phyloP scores from a whole-genome alignment of 2,888 invertebrate genomes.

The Amblyjoppa fuscipennis region DNA sequence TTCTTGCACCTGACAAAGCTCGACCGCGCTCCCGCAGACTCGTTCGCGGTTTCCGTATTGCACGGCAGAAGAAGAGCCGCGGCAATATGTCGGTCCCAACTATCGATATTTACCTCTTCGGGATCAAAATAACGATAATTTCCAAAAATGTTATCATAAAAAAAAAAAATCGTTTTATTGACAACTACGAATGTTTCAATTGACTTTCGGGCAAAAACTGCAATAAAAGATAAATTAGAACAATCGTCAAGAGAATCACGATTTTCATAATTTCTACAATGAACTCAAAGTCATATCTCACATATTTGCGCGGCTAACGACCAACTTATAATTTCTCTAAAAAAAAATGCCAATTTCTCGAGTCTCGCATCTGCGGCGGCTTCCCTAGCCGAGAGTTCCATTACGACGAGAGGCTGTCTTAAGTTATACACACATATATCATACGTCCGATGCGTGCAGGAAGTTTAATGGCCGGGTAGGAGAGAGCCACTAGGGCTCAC shows the following conservation, averaged over 20 bases:
- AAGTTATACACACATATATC: constrained; percentile 62
- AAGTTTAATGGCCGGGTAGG: constrained; percentile 77
- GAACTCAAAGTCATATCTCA: background rate
- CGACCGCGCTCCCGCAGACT: constrained; percentile 35
- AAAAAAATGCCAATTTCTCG: constrained; percentile 39
- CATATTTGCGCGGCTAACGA: background rate
- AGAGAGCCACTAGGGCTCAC: constrained; percentile 43
- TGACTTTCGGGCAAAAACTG: background rate
- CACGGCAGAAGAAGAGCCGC: constrained; percentile 38
- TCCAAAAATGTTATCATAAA: background rate
- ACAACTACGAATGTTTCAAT: background rate
- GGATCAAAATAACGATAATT: background rate
- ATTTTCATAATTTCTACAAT: background rate
- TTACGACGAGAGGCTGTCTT: constrained; percentile 48
- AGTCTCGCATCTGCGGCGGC: constrained; percentile 26
- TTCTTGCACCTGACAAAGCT: constrained; percentile 75
- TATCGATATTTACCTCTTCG: constrained; percentile 40
- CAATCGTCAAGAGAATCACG: background rate
- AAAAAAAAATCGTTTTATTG: background rate
- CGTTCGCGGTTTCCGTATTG: constrained; percentile 46
- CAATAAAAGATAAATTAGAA: background rate
- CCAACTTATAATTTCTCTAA: constrained; percentile 21
- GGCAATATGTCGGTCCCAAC: constrained; percentile 24
- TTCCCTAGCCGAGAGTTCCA: constrained; percentile 20
- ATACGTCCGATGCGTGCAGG: constrained; percentile 71